Conservation (phyloP, 2,888 invertebrate species). For the Resseliella maxima region DNA sequence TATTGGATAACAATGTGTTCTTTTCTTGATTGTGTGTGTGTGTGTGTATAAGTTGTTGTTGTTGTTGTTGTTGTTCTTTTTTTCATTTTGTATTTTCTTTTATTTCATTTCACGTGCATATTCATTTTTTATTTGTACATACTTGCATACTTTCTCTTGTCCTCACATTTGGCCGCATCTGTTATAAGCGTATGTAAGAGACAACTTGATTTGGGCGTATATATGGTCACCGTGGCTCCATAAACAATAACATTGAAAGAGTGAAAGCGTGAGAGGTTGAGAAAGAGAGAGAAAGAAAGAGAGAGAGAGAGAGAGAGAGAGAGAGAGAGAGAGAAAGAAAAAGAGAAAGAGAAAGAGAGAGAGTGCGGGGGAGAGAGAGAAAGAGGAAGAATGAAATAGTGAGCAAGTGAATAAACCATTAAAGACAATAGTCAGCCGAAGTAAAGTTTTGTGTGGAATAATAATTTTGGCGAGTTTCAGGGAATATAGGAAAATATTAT, state of each 20-base stretch:
- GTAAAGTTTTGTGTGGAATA: too few species aligned
- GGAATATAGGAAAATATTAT: too few species aligned
- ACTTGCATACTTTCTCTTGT: background rate
- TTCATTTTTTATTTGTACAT: background rate
- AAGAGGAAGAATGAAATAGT: background rate
- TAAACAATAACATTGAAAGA: background rate
- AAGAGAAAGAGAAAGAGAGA: background rate
- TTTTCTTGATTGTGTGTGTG: background rate
- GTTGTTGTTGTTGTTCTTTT: background rate
- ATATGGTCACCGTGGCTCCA: slow-evolving; percentile 2
- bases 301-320: background rate
- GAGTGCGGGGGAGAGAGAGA: too few species aligned
- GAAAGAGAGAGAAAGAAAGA: background rate
- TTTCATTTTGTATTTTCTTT: background rate
- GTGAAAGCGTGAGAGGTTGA: background rate
- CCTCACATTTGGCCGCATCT: background rate
- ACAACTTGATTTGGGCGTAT: background rate
- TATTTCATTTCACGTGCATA: background rate
- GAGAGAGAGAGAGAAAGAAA: background rate
- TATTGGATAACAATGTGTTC: too few species aligned
- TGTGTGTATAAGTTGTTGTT: background rate
- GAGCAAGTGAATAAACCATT: background rate
- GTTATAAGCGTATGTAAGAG: background rate
- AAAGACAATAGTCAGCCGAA: too few species aligned
- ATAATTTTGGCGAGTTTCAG: too few species aligned